Evolutionary conservation across 2,113 vertebrate species (phyloP).

Genomic region (Mus spicilegus): DNA sequence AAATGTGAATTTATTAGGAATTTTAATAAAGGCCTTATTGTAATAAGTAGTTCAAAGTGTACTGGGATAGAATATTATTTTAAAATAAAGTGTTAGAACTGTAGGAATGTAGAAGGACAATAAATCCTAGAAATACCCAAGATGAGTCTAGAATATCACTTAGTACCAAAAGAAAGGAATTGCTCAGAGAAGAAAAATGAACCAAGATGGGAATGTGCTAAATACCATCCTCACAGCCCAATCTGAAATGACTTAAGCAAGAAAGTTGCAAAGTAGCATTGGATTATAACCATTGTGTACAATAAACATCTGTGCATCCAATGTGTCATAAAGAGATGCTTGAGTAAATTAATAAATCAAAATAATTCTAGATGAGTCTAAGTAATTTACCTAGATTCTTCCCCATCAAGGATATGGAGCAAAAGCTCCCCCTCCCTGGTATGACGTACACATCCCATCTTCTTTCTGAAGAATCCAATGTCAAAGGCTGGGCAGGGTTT

Average conservation of each 20-base stretch:
- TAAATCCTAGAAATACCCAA: neutral
- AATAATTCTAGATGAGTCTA: neutral
- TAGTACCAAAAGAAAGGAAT: neutral
- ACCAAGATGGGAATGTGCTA: neutral
- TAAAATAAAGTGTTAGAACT: neutral
- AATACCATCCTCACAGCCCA: neutral
- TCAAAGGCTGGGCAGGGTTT: neutral
- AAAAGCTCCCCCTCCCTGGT: neutral
- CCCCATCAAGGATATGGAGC: neutral
- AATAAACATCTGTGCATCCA: constrained; percentile 8
- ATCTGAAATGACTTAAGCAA: neutral
- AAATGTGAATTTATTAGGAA: constrained; percentile 32
- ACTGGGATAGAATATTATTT: neutral
- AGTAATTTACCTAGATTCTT: neutral
- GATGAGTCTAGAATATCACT: neutral
- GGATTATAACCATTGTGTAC: neutral
- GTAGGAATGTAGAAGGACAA: neutral
- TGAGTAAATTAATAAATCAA: neutral
- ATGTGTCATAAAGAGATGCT: neutral
- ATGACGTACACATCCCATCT: neutral
- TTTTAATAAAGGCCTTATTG: constrained; percentile 13
- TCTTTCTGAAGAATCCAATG: neutral
- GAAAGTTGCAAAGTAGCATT: neutral
- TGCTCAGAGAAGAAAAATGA: neutral
- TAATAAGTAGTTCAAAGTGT: constrained; percentile 11